Base-by-base conservation (phyloP, 1,140 invertebrate genomes). In the Euwallacea fornicatus region DNA sequence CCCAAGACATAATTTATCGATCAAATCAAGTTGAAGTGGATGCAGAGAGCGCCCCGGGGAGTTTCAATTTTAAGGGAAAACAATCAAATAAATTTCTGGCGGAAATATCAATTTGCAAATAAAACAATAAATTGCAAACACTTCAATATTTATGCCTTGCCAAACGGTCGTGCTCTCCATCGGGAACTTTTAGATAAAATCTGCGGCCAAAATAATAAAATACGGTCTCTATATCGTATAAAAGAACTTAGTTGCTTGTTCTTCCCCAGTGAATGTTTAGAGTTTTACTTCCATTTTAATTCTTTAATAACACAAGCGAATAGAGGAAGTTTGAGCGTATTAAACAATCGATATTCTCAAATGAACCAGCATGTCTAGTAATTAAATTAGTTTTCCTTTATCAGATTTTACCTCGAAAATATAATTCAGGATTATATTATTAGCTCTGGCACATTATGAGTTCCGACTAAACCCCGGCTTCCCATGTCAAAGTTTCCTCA, bases 111-210 rank as follows among this genome's bases (percentile, higher is more conserved):
- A 64, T 64, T 53, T 64, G 44, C 62, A 50, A 64, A 64, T 64
- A 64, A 64, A 64, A 64, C 62, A 64, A 53, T 64, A 64, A 64
- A 64, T 64, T 50, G 62, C 62, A 53, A 64, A 53, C 62, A 64
- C 62, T 64, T 64, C 62, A 64, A 64, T 64, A 50, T 64, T 47
- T 47, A 64, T 64, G 62, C 62, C 46, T 64, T 64, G 62, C 62
- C 47, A 53, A 53, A 64, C 62, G 53, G 47, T 64, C 33, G 8
- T 59, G 6, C 56, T 42, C 56, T 33, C 56, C 13, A 21, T 59
- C 42, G 42, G 43, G 43, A 62, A 62, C 9, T 46, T 62, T 46
- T 62, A 62, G 60, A 62, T 62, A 13, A 2, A 62, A 62, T 62
- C 42, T 62, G 58, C 42, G 60, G 60, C 60, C 42, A 62, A 62